These are phyloP conservation scores for Staurois parvus DNA, from an alignment of 2,797 vertebrate species.

Conservation along the genomic window DNA sequence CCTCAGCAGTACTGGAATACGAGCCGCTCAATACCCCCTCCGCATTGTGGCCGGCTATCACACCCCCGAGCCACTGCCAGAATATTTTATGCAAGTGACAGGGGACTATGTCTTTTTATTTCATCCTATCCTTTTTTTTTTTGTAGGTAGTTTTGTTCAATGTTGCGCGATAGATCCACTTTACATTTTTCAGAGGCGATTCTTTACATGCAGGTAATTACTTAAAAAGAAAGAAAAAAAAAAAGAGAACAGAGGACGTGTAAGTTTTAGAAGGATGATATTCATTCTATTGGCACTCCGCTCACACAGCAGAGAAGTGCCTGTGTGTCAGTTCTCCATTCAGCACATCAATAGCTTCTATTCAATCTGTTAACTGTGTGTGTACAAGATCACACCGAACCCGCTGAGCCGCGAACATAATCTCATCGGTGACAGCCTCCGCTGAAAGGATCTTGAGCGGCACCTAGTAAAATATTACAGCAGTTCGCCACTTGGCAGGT, in stretches of 20 bases:
- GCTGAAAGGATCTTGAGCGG: constrained; percentile 40
- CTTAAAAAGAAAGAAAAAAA: no score
- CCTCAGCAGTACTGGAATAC: no score
- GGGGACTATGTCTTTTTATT: no score
- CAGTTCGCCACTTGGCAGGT: constrained; percentile 28
- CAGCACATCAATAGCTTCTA: constrained; percentile 49
- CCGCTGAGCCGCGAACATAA: constrained; percentile 37
- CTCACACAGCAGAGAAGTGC: constrained; percentile 37
- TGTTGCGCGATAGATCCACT: no score
- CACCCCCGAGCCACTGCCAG: no score
- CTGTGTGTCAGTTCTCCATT: constrained; percentile 33
- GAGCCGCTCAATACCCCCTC: no score
- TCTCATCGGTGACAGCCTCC: constrained; percentile 25
- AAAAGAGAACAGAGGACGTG: not conserved
- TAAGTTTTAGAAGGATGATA: not conserved
- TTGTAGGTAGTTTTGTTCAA: no score
- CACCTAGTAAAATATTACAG: constrained; percentile 50
- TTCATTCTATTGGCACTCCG: constrained; percentile 26
- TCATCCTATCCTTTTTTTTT: no score
- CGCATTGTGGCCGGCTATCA: no score
- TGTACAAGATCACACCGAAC: constrained; percentile 49
- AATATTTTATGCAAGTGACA: no score
- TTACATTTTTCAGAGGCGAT: no score
- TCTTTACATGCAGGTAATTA: no score
- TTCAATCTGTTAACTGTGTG: constrained; percentile 53